A percentile compares a stretch with the other conserved stretches of the same genome.
phyloP scores from a whole-genome alignment of 2,797 vertebrate species.

The Platyrinchus mystaceus region DNA sequence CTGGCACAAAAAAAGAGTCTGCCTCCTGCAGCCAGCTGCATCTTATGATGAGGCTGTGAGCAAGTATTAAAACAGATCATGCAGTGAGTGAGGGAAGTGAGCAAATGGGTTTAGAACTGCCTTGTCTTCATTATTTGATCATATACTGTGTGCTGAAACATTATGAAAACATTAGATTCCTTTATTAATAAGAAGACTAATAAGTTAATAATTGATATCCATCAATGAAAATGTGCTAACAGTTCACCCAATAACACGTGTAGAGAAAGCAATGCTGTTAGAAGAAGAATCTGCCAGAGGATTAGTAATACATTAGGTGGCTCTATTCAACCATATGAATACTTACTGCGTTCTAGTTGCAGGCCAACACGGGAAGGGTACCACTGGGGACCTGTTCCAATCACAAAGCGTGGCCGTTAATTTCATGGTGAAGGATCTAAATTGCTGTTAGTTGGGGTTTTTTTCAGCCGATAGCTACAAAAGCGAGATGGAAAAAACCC shows the following conservation, averaged over 20 bases:
- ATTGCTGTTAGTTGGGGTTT: neutral
- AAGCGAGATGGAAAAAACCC: neutral
- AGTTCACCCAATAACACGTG: neutral
- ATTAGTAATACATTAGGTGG: neutral
- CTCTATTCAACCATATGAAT: neutral
- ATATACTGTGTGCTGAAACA: neutral
- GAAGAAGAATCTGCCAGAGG: neutral
- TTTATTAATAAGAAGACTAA: neutral
- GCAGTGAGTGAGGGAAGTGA: neutral
- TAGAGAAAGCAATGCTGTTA: neutral
- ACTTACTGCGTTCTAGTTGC: constrained; percentile 76
- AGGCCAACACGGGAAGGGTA: constrained; percentile 77
- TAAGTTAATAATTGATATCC: neutral
- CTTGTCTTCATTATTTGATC: neutral
- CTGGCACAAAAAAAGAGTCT: neutral
- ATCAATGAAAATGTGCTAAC: neutral
- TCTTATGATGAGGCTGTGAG: neutral
- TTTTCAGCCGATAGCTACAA: neutral
- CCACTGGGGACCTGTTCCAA: constrained; percentile 74
- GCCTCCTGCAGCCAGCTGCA: neutral
- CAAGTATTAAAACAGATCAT: neutral
- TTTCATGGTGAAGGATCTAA: neutral
- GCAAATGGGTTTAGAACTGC: neutral
- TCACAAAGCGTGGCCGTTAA: constrained; percentile 30
- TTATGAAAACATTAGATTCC: neutral